phyloP scores from a whole-genome alignment of 2,888 invertebrate species.

The Phragmatobia fuliginosa region DNA sequence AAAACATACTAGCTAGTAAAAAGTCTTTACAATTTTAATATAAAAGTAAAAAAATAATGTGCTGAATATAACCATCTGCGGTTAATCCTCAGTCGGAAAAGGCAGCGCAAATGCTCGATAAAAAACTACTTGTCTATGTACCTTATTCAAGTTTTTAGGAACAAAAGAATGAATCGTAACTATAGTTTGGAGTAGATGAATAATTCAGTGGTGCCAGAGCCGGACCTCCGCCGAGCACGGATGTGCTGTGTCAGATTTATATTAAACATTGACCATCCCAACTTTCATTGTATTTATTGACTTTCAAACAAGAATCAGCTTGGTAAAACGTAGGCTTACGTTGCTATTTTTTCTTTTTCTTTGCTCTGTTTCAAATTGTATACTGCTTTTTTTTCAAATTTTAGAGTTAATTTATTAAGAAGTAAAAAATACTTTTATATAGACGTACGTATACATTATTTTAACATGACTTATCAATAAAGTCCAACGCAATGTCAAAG shows the following conservation, averaged over 20 bases:
- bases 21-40: background rate
- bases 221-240: conserved; percentile 48
- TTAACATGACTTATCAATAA: background rate
- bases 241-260: conserved; percentile 65
- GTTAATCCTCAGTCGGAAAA: conserved; percentile 13
- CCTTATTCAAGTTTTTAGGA: conserved; percentile 51
- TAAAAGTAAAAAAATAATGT: background rate
- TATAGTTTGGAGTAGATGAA: conserved; percentile 66
- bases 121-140: conserved; percentile 21
- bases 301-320: conserved; percentile 27
- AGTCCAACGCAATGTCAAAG: background rate
- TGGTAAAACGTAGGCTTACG: conserved; percentile 3
- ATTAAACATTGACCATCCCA: conserved; percentile 57
- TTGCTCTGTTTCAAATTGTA: conserved; percentile 1
- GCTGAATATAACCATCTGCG: background rate
- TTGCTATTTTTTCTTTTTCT: conserved; percentile 1
- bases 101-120: background rate
- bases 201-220: conserved; percentile 62
- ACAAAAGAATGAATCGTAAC: conserved; percentile 68
- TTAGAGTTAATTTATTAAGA: no score
- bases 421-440: no score
- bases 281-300: conserved; percentile 43
- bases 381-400: no score
- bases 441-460: background rate
- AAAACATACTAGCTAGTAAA: background rate